Percentiles rank a stretch among this genome's conserved stretches.
Conservation (phyloP, 2,113 vertebrate genomes). For the Calyptomena viridis region DNA sequence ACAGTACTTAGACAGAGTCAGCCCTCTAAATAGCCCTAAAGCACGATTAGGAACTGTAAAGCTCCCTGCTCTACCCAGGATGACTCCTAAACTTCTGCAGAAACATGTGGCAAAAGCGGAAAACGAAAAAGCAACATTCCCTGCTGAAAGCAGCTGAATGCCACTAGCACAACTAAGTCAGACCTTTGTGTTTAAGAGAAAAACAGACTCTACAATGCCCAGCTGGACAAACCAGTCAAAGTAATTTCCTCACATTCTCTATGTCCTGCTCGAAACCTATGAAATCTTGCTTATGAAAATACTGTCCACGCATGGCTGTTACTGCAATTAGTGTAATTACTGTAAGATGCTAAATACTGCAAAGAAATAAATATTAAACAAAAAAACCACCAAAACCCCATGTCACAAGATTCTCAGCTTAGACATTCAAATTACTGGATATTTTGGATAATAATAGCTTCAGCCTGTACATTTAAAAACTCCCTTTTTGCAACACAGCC, state of each 20-base stretch:
- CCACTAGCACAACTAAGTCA: neutral
- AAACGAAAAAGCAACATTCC: neutral
- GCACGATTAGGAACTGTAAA: neutral
- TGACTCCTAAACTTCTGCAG: neutral
- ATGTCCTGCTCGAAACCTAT: neutral
- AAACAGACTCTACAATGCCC: neutral
- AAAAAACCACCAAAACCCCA: neutral
- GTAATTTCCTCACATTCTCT: neutral
- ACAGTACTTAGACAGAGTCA: neutral
- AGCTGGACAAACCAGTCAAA: neutral
- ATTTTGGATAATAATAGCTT: neutral
- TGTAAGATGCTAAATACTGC: neutral
- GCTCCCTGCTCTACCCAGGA: neutral
- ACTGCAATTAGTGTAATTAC: neutral
- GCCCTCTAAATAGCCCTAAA: neutral
- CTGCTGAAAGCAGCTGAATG: neutral
- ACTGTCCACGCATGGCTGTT: neutral
- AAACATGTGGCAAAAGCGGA: accelerated
- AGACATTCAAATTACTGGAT: neutral
- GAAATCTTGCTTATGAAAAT: neutral
- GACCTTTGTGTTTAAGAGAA: neutral
- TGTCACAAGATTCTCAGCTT: neutral
- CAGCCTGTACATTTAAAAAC: neutral
- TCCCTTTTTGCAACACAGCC: neutral
- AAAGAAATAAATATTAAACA: neutral